Base-by-base conservation (phyloP, 1,140 invertebrate genomes). In the Chironomus striatipennis region DNA sequence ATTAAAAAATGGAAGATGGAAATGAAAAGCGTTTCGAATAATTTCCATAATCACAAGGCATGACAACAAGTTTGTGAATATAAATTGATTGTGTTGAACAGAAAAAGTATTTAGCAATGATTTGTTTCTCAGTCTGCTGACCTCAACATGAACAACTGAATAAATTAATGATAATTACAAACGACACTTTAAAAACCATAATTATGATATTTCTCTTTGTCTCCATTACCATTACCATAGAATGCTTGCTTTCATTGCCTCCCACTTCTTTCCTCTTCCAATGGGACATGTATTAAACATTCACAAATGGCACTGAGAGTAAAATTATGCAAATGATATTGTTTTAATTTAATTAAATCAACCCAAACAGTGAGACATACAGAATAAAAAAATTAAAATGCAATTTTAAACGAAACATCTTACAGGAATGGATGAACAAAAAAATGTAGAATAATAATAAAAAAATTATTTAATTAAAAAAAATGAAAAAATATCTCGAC, bases 101-200 rank as follows among this genome's bases (percentile, higher is more conserved):
- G 1, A 57, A n/a, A 57, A 57, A 15, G 47, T 57, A 57, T 57
- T 57, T 57, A 57, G 47, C 47, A 57, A 57, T 57, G 47, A 57
- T 57, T 57, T 57, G 12, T n/a, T 57, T 57, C 47, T n/a, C 65
- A n/a, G 65, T 70, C 65, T 70, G 65, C 65, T 70, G 65, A 70
- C 65, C 65, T 70, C 65, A 70, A 70, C 65, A 21, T 18, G 7
- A 20, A 70, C 65, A 20, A 57, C 47, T 20, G 20, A 20, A 70
- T 21, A 20, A 70, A 70, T 70, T 70, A 20, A 70, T 70, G 65
- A 20, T 70, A 70, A 70, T 70, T 70, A 70, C 65, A 70, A 21
- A 70, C 65, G 65, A 70, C 65, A 70, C 65, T 70, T 70, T 70
- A 70, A 70, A 70, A 70, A 70, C 65, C 65, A 70, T 70, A 70